phyloP scores from a whole-genome alignment of 2,797 vertebrate species.

The Melanotaenia trifasciata region DNA sequence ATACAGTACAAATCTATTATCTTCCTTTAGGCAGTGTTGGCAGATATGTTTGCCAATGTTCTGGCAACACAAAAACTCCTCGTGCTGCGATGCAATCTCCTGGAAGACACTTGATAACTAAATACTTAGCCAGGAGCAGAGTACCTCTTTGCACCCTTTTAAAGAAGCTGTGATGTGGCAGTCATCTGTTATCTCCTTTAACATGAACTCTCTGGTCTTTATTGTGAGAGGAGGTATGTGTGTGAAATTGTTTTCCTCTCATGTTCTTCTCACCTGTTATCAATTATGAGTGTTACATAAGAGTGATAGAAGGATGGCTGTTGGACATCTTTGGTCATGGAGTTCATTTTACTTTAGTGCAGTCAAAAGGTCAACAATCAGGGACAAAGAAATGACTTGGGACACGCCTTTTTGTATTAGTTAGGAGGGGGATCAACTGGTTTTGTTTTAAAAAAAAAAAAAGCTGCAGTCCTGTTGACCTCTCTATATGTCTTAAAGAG shows the following conservation, averaged over 20 bases:
- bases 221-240: constrained; percentile 40
- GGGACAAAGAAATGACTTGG: constrained; percentile 14
- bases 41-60: background rate
- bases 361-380: constrained; percentile 30
- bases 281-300: constrained; percentile 62
- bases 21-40: background rate
- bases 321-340: constrained; percentile 23
- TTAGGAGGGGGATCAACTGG: constrained; percentile 9
- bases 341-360: constrained; percentile 30
- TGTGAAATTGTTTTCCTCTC: constrained; percentile 58
- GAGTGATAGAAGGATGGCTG: constrained; percentile 44
- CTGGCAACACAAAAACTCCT: constrained; percentile 4
- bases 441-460: background rate
- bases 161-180: constrained; percentile 35
- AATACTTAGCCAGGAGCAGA: constrained; percentile 15
- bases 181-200: constrained; percentile 58
- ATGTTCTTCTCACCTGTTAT: constrained; percentile 52
- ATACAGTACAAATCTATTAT: background rate
- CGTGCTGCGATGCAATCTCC: background rate
- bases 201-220: constrained; percentile 39
- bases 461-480: constrained; percentile 34
- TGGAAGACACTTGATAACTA: constrained; percentile 34
- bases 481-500: constrained; percentile 23
- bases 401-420: background rate
- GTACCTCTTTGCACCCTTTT: constrained; percentile 15